A percentile compares a stretch with the other conserved stretches of the same genome.
Conservation (phyloP, 2,797 vertebrate species). For the Paguma larvata region DNA sequence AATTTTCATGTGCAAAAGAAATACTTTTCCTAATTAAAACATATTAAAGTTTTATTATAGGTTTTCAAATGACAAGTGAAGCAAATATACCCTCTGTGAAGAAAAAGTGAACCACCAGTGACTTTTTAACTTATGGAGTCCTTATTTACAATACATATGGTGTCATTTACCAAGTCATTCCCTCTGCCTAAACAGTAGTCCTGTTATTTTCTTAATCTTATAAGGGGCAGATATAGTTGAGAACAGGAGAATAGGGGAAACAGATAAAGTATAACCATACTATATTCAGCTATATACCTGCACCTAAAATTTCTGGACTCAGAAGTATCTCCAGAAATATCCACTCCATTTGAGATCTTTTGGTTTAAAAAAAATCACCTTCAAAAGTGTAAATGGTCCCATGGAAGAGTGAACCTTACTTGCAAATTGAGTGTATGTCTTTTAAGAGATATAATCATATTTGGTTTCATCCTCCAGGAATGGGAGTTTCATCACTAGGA, state of each 20-base stretch:
- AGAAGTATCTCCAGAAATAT: background rate
- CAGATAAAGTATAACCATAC: background rate
- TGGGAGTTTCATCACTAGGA: background rate
- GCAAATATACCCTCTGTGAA: background rate
- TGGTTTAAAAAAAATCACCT: background rate
- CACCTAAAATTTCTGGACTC: background rate
- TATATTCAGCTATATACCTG: background rate
- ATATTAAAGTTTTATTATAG: background rate
- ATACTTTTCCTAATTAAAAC: background rate
- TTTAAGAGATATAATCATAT: background rate
- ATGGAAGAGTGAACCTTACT: background rate
- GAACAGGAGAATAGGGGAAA: background rate
- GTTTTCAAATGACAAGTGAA: background rate
- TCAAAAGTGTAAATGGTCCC: background rate
- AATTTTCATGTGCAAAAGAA: background rate
- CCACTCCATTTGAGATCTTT: background rate
- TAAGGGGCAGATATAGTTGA: background rate
- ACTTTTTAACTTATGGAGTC: background rate
- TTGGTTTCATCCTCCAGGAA: background rate
- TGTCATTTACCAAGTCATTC: background rate
- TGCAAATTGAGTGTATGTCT: background rate
- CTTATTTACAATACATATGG: background rate
- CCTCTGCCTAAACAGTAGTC: background rate
- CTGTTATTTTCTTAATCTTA: background rate
- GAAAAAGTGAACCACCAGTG: background rate